These are phyloP conservation scores for Mobula hypostoma DNA, from an alignment of 2,113 vertebrate species.

Conservation along the genomic window DNA sequence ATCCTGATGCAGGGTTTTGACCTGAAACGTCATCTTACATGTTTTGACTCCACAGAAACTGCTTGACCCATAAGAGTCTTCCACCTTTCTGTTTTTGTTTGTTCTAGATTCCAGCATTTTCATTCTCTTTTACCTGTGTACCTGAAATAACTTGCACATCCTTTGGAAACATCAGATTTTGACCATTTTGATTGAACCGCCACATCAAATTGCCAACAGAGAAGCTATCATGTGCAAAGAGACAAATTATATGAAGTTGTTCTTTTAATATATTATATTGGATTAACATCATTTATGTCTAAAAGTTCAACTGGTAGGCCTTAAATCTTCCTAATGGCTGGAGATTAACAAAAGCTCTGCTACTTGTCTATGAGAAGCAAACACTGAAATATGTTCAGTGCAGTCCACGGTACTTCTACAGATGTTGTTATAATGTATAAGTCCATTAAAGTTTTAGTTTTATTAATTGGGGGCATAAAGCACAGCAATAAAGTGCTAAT, in stretches of 20 bases:
- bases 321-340: not conserved
- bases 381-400: conserved; percentile 9
- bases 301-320: not conserved
- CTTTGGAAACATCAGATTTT: not conserved
- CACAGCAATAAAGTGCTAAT: not conserved
- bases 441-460: not conserved
- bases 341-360: not conserved
- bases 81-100: too few species aligned
- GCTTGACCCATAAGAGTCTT: too few species aligned
- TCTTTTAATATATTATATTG: not conserved
- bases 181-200: not conserved
- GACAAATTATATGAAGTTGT: not conserved
- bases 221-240: not conserved
- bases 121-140: too few species aligned
- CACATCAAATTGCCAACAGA: not conserved
- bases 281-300: not conserved
- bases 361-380: not conserved
- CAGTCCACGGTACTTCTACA: not conserved
- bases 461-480: not conserved
- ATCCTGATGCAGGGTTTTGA: too few species aligned
- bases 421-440: not conserved
- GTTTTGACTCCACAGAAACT: too few species aligned
- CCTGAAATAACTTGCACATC: not conserved
- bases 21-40: too few species aligned
- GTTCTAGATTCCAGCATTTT: too few species aligned